Percentiles rank a stretch among this genome's conserved stretches.
phyloP scores from a whole-genome alignment of 2,797 vertebrate genomes.

The Cichlasoma orientale region DNA sequence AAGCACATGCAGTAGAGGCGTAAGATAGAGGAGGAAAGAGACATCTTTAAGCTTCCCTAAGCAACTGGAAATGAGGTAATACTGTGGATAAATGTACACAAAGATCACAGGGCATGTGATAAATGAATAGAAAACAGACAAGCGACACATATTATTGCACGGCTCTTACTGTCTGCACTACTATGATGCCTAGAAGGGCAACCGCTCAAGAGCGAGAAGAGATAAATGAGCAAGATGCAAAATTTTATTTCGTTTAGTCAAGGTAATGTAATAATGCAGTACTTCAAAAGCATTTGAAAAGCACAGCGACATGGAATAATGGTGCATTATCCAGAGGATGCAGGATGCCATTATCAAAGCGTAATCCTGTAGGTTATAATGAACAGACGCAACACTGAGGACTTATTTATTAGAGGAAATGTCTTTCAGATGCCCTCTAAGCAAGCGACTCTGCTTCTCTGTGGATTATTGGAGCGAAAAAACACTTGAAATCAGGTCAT shows the following conservation, averaged over 20 bases:
- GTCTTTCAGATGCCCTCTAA: background rate
- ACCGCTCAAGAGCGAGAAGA: background rate
- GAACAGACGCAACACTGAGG: background rate
- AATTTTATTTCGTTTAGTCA: slow-evolving; percentile 12
- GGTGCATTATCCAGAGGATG: background rate
- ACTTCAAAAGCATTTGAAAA: background rate
- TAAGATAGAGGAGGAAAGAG: background rate
- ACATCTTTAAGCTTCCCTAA: slow-evolving; percentile 11
- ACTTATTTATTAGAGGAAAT: slow-evolving; percentile 11
- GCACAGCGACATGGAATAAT: background rate
- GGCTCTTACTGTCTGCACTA: slow-evolving; percentile 20
- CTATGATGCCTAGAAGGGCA: slow-evolving; percentile 5
- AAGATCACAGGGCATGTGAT: slow-evolving; percentile 46
- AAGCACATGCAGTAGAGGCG: slow-evolving; percentile 10
- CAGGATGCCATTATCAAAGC: background rate
- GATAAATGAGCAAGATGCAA: slow-evolving; percentile 4
- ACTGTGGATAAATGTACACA: slow-evolving; percentile 23
- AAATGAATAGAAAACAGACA: slow-evolving; percentile 20
- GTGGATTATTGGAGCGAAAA: background rate
- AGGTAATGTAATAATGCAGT: background rate
- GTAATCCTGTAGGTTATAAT: background rate
- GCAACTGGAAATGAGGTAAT: background rate
- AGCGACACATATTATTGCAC: slow-evolving; percentile 22
- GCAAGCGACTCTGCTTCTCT: background rate
- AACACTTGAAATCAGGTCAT: slow-evolving; percentile 9